A percentile compares a stretch with the other conserved stretches of the same genome.
These are phyloP conservation scores for Synanthedon formicaeformis DNA, from an alignment of 2,888 invertebrate species.

Conservation along the genomic window DNA sequence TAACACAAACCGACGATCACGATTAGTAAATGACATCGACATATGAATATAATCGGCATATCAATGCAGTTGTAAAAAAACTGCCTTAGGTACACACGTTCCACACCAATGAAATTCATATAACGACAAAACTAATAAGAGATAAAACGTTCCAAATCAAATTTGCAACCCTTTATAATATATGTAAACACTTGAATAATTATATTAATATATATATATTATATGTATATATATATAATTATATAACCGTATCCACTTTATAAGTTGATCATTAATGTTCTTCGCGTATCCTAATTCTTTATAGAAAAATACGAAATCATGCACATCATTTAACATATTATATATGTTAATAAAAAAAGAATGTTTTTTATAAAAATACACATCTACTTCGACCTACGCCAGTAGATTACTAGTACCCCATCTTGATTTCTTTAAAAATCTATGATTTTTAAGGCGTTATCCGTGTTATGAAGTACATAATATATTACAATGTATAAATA, in stretches of 20 bases:
- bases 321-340: slow-evolving; percentile 68
- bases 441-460: slow-evolving; percentile 65
- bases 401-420: slow-evolving; percentile 62
- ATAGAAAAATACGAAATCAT: slow-evolving; percentile 70
- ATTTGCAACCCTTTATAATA: slow-evolving; percentile 43
- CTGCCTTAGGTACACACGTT: background rate
- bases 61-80: slow-evolving; percentile 3
- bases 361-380: slow-evolving; percentile 70
- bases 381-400: slow-evolving; percentile 46
- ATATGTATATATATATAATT: slow-evolving; percentile 20
- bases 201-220: background rate
- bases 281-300: slow-evolving; percentile 54
- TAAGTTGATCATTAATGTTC: slow-evolving; percentile 49
- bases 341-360: slow-evolving; percentile 68
- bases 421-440: slow-evolving; percentile 51
- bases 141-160: slow-evolving; percentile 50
- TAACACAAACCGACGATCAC: slow-evolving; percentile 51
- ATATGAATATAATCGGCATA: too few species aligned
- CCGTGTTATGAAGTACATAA: slow-evolving; percentile 53
- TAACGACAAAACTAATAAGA: slow-evolving; percentile 12
- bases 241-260: slow-evolving; percentile 47
- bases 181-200: slow-evolving; percentile 8
- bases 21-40: slow-evolving; percentile 15
- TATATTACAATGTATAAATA: slow-evolving; percentile 63
- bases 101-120: background rate